Percentiles rank a stretch among this genome's conserved stretches.
These are phyloP conservation scores for Actenoides lindsayi DNA, from an alignment of 2,113 vertebrate genomes.

Conservation along the genomic window DNA sequence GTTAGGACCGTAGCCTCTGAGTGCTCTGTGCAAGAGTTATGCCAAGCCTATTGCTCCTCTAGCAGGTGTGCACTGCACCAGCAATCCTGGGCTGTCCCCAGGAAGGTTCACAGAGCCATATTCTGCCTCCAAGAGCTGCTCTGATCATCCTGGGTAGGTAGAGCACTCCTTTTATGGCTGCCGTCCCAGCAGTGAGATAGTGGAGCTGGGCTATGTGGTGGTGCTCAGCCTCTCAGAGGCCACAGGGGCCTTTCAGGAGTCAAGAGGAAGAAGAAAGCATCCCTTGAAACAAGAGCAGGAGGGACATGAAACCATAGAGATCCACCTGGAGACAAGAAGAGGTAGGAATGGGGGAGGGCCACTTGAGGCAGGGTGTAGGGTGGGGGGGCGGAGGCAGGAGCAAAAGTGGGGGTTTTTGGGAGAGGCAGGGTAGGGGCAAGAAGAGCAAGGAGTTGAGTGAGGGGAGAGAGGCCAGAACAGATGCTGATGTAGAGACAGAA, in stretches of 20 bases:
- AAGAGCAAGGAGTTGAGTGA: neutral
- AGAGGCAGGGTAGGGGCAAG: neutral
- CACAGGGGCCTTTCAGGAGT: neutral
- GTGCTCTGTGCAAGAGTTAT: neutral
- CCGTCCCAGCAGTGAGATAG: neutral
- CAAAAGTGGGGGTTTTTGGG: neutral
- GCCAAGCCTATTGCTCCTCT: neutral
- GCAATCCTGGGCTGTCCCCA: neutral
- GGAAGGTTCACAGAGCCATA: neutral
- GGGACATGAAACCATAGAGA: neutral
- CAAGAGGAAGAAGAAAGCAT: neutral
- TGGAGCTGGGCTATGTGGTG: neutral
- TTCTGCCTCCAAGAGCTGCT: neutral
- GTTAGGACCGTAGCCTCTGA: neutral
- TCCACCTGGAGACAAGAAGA: neutral
- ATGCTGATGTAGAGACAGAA: neutral
- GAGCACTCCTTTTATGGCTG: neutral
- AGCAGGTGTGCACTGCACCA: neutral
- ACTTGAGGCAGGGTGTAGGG: neutral
- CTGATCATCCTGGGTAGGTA: neutral
- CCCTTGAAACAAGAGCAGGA: neutral
- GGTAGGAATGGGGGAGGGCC: neutral
- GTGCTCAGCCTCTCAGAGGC: neutral
- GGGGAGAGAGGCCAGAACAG: neutral
- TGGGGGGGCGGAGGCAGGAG: no score